Evolutionary conservation across 2,888 invertebrate genomes (phyloP), one percentile per base, ranked within the genome.

Genomic region (Tachystola acroxantha): DNA sequence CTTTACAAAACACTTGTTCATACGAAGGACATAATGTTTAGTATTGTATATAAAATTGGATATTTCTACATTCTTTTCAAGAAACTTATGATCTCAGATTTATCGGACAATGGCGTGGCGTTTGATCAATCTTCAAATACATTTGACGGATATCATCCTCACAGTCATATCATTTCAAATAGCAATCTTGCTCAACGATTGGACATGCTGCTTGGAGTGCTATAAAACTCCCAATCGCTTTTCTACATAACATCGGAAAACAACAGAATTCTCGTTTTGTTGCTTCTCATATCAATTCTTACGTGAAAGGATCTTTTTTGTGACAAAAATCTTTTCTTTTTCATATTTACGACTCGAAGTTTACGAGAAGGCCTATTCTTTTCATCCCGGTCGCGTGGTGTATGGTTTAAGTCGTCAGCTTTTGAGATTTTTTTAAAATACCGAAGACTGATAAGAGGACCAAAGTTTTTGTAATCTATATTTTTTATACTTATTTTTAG

Each of bases 321-420:
- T 53, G 52, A 49, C 57, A 57, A 48, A 69, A 73, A 70, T 73
- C 63, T 74, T 73, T 70, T 61, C 62, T 64, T 65, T 64, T 69
- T 75, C 74, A 78, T 76, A 78, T 78, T 78, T 78, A 78, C 71
- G 66, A 67, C 63, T 66, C 61, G 51, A 71, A 72, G 67, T 77
- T 79, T 78, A 78, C 70, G 78, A 72, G 65, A 53, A 57, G 60
- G 67, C 67, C 73, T 69, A 72, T 76, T 74, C 70, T 69, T 65
- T 70, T 62, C 58, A 54, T 66, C 60, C 55, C 60, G 51, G 56
- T 62, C 62, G 62, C 67, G 60, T 54, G 49, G 52, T 37, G 50
- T 40, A 12, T 36, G 46, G 37, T 43, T 40, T 32, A 63, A 59
- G 46, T 2, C 29, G 7, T 13, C 5, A 12, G 9, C 7, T 12